Conservation (phyloP, 2,113 vertebrate species). For the Naja naja region DNA sequence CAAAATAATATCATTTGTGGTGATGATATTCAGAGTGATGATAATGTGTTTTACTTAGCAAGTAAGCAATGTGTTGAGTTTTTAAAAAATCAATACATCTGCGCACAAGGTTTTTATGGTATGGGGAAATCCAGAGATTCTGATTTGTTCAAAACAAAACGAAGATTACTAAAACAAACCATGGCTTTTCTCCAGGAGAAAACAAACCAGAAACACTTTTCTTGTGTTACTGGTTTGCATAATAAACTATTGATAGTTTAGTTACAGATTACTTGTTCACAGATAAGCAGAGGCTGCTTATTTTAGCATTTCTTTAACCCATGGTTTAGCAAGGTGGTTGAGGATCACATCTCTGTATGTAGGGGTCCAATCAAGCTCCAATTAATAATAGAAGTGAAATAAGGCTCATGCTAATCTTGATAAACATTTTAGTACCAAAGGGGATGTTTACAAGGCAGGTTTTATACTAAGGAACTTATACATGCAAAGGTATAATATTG, state of each 20-base stretch:
- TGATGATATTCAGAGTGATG: background rate
- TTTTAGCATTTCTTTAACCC: background rate
- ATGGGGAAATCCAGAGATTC: background rate
- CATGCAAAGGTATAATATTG: too few species aligned
- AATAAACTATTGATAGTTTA: background rate
- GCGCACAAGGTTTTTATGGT: background rate
- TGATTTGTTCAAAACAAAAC: background rate
- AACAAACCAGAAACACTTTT: background rate
- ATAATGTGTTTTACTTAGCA: background rate
- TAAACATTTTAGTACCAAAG: background rate
- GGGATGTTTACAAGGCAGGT: background rate
- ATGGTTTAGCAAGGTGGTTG: background rate
- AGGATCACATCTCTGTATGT: background rate
- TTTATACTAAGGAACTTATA: background rate
- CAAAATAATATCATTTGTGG: background rate
- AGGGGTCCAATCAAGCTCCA: background rate
- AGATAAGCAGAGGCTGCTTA: background rate
- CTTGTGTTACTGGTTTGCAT: background rate
- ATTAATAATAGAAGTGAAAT: background rate
- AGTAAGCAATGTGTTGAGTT: background rate
- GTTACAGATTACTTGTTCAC: background rate
- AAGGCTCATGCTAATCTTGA: background rate
- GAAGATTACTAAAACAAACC: background rate
- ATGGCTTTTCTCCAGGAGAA: background rate
- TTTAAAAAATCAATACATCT: background rate